Percentiles rank a stretch among this genome's conserved stretches.
These are phyloP conservation scores for Thecocarcelia acutangulata DNA, from an alignment of 2,888 invertebrate genomes.

Conservation along the genomic window DNA sequence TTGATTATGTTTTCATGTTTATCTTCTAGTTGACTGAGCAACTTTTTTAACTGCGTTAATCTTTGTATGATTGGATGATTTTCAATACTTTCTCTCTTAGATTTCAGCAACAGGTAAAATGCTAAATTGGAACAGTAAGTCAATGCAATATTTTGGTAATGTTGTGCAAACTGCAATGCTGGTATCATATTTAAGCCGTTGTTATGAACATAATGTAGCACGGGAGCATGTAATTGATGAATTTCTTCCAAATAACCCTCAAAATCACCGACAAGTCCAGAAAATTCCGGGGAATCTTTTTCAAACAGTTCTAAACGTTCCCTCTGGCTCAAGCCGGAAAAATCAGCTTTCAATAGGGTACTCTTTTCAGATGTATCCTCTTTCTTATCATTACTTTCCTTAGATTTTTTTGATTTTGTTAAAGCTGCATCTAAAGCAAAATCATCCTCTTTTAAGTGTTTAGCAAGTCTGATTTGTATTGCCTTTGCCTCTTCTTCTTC, in stretches of 20 bases:
- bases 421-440: slow-evolving; percentile 83
- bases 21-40: slow-evolving; percentile 88
- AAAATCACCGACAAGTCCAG: slow-evolving; percentile 89
- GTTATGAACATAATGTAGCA: slow-evolving; percentile 85
- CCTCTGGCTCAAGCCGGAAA: slow-evolving; percentile 87
- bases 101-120: slow-evolving; percentile 92
- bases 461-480: slow-evolving; percentile 89
- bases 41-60: slow-evolving; percentile 89
- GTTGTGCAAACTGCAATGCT: slow-evolving; percentile 87
- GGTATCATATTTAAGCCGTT: slow-evolving; percentile 86
- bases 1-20: slow-evolving; percentile 86
- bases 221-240: slow-evolving; percentile 86
- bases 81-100: slow-evolving; percentile 86
- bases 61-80: slow-evolving; percentile 95
- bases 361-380: slow-evolving; percentile 31
- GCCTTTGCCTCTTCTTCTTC: slow-evolving; percentile 92
- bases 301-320: slow-evolving; percentile 89
- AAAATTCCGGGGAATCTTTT: slow-evolving; percentile 94
- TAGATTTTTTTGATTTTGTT: slow-evolving; percentile 75
- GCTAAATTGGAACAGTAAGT: slow-evolving; percentile 93
- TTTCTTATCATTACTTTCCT: no score
- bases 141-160: slow-evolving; percentile 86
- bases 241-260: slow-evolving; percentile 87
- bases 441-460: slow-evolving; percentile 90
- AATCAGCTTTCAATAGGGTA: slow-evolving; percentile 86